Base-by-base conservation (phyloP, 2,113 vertebrate species). In the Phoenicopterus ruber region DNA sequence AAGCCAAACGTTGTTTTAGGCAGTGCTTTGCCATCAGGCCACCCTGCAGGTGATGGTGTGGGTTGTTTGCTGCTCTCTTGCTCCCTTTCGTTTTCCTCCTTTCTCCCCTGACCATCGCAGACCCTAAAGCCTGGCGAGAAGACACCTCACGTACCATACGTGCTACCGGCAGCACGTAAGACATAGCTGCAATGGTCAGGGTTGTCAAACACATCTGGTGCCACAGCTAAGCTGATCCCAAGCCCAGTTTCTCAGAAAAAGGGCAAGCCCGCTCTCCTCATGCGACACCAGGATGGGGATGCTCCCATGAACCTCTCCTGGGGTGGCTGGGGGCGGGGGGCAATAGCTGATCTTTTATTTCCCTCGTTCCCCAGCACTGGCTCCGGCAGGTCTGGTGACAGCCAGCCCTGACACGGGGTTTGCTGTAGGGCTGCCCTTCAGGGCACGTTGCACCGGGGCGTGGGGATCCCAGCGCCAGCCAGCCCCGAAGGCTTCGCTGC, bases 401-500 rank as follows among this genome's bases (percentile, higher is more conserved):
- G 49, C 18, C 46, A 78, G 49, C 61, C 22, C 19, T 26, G 63
- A 42, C 18, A 20, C 19, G 20, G 55, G 21, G 9, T 36, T 87
- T 82, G 82, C 57, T 46, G 24, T 32, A 50, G 63, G 2, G 17
- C 4, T 44, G 36, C 10, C 29, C 22, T 34, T 69, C 6, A 34
- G 44, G 24, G 16, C 24, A 59, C 52, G 17, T 4, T 76, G 74
- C 38, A 17, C 6, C 52, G 44, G 46, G 14, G 54, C 18, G 17
- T 0, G 1, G 24, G 29, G 13, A 62, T 38, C 8, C 14, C 47
- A 18, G 16, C 4, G 7, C 38, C 29, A 18, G 8, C 24, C 66
- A 63, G 28, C 26, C 28, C 31, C 66, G 57, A 59, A 57, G 24
- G 14, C 34, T 44, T 86, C 71, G 8, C 36, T n/a, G 46, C 1